Evolutionary conservation across 2,888 invertebrate species (phyloP).

Genomic region (Drosophila suboccidentalis): DNA sequence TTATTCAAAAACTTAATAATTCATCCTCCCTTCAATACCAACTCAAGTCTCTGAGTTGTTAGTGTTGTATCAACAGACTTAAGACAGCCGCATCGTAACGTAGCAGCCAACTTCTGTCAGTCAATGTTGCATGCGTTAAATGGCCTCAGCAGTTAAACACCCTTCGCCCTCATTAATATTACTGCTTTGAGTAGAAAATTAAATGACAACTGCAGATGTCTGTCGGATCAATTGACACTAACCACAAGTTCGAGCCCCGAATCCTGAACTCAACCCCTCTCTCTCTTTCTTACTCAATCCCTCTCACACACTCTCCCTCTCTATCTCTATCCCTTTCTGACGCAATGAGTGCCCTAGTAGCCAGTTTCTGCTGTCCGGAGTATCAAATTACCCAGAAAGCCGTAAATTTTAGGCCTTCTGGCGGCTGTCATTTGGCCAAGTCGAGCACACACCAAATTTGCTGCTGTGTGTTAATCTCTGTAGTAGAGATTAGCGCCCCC

Average conservation of each 20-base stretch:
- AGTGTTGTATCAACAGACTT: slow-evolving; percentile 5
- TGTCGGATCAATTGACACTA: slow-evolving; percentile 78
- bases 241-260: slow-evolving; percentile 52
- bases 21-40: background rate
- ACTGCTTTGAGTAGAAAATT: slow-evolving; percentile 61
- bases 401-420: slow-evolving; percentile 78
- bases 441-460: slow-evolving; percentile 68
- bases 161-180: slow-evolving; percentile 51
- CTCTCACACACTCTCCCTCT: background rate
- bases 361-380: slow-evolving; percentile 64
- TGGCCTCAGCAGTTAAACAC: slow-evolving; percentile 31
- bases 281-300: background rate
- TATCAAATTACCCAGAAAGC: slow-evolving; percentile 81
- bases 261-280: slow-evolving; percentile 5
- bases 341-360: slow-evolving; percentile 25
- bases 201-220: slow-evolving; percentile 80
- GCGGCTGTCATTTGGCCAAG: slow-evolving; percentile 70
- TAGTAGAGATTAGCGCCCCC: slow-evolving; percentile 76
- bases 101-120: slow-evolving; percentile 42
- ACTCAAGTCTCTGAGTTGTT: background rate
- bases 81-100: background rate
- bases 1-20: too few relatives aligned
- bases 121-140: slow-evolving; percentile 29
- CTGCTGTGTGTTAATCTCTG: slow-evolving; percentile 74
- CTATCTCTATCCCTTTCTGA: background rate